Percentiles rank a stretch among this genome's conserved stretches.
Conservation (phyloP, 1,140 invertebrate genomes). For the Calephelis nemesis region DNA sequence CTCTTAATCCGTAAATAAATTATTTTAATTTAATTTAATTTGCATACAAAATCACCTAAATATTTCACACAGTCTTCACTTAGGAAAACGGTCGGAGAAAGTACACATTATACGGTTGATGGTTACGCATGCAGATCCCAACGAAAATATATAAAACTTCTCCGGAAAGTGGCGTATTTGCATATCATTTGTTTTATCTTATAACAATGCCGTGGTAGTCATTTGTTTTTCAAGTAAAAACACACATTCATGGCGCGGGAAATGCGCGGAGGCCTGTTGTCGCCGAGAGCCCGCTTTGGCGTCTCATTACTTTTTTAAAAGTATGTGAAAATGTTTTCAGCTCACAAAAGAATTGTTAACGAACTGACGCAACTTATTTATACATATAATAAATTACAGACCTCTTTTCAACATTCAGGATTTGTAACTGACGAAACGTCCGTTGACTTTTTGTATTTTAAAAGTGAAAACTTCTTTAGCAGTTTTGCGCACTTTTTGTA, state of each 20-base stretch:
- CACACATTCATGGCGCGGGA: constrained; percentile 12
- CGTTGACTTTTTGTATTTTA: no score
- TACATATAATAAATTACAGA: no score
- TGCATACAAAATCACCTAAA: not conserved
- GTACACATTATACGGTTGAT: not conserved
- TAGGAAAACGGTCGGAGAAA: constrained; percentile 2
- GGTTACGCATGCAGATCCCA: constrained; percentile 9
- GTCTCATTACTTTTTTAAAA: constrained; percentile 14
- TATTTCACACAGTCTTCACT: constrained; percentile 1
- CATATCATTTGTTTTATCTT: constrained; percentile 17
- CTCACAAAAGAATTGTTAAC: constrained; percentile 2
- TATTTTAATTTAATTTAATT: no score
- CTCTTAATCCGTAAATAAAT: no score
- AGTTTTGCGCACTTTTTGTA: no score
- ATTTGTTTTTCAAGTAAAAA: constrained; percentile 18
- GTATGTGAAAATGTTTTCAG: constrained; percentile 8
- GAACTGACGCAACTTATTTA: not conserved
- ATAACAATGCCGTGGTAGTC: constrained; percentile 13
- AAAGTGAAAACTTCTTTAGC: no score
- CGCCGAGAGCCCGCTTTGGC: constrained; percentile 2
- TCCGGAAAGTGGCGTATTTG: constrained; percentile 15
- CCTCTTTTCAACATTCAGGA: no score
- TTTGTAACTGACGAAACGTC: no score
- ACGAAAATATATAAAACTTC: constrained; percentile 16
- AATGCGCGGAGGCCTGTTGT: constrained; percentile 4